A percentile compares a stretch with the other conserved stretches of the same genome.
phyloP scores from a whole-genome alignment of 2,888 invertebrate genomes.

The Pseudoips prasinana region DNA sequence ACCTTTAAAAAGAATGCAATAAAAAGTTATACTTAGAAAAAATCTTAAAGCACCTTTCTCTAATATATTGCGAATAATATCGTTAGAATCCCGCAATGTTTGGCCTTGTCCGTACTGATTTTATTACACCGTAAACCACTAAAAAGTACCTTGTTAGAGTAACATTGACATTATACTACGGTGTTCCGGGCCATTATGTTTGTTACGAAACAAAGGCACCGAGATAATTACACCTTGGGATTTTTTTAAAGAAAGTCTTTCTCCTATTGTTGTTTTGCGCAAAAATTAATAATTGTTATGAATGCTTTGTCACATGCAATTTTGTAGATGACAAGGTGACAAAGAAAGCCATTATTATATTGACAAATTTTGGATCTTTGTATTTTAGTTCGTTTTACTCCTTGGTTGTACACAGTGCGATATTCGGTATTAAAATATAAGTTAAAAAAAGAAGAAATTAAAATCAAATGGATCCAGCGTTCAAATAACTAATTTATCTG shows the following conservation, averaged over 20 bases:
- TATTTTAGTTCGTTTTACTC: slow-evolving; percentile 27
- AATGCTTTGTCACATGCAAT: slow-evolving; percentile 35
- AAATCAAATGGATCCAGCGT: no score
- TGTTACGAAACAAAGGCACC: slow-evolving; percentile 62
- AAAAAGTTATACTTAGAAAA: slow-evolving; percentile 26
- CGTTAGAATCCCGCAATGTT: slow-evolving; percentile 72
- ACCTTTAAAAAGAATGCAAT: slow-evolving; percentile 30
- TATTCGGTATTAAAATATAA: neutral
- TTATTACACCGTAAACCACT: slow-evolving; percentile 77
- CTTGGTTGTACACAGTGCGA: slow-evolving; percentile 18
- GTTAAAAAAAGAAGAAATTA: no score
- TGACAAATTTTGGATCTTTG: slow-evolving; percentile 38
- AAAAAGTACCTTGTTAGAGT: slow-evolving; percentile 69
- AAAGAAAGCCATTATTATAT: slow-evolving; percentile 23
- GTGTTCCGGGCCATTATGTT: slow-evolving; percentile 65
- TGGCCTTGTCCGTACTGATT: slow-evolving; percentile 67
- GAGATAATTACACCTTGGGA: slow-evolving; percentile 67
- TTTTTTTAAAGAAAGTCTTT: slow-evolving; percentile 73
- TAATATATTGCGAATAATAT: slow-evolving; percentile 39
- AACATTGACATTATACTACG: slow-evolving; percentile 58
- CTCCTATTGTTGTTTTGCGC: slow-evolving; percentile 60
- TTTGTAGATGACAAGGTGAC: slow-evolving; percentile 25
- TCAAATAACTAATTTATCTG: no score
- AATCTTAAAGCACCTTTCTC: slow-evolving; percentile 31
- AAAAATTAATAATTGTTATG: slow-evolving; percentile 43